A percentile compares a stretch with the other conserved stretches of the same genome.
Conservation (phyloP, 2,797 vertebrate genomes). For the Spheniscus humboldti region DNA sequence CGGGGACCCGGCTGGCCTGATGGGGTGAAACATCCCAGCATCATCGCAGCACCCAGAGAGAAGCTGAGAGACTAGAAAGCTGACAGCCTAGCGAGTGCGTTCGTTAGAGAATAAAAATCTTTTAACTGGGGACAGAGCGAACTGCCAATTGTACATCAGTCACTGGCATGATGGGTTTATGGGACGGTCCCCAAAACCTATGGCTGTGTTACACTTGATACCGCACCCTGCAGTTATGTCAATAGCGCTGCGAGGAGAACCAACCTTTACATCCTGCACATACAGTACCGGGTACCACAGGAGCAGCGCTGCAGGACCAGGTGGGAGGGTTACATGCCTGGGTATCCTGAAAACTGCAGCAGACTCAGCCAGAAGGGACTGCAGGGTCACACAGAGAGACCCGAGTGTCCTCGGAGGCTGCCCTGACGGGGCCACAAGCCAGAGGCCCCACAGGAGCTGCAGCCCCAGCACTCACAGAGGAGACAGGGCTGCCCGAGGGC, state of each 20-base stretch:
- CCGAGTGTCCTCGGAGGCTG: rapidly evolving
- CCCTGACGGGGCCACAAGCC: not conserved
- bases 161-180: not conserved
- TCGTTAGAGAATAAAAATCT: not conserved
- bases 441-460: not conserved
- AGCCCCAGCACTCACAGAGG: not conserved
- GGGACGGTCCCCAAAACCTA: not conserved
- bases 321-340: rapidly evolving
- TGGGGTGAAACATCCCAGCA: too few species aligned
- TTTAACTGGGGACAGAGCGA: not conserved
- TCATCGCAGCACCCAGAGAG: not conserved
- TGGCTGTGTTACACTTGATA: too few species aligned
- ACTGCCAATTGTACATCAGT: too few species aligned
- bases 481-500: not conserved
- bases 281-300: not conserved
- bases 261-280: too few species aligned
- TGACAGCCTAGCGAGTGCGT: not conserved
- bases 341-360: not conserved
- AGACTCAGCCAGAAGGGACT: not conserved
- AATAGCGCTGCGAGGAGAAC: too few species aligned
- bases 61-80: not conserved
- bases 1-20: not conserved
- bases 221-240: too few species aligned
- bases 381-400: not conserved
- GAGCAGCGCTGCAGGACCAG: too few species aligned